These are phyloP conservation scores for Selenia dentaria DNA, from an alignment of 2,888 invertebrate species.

Conservation along the genomic window DNA sequence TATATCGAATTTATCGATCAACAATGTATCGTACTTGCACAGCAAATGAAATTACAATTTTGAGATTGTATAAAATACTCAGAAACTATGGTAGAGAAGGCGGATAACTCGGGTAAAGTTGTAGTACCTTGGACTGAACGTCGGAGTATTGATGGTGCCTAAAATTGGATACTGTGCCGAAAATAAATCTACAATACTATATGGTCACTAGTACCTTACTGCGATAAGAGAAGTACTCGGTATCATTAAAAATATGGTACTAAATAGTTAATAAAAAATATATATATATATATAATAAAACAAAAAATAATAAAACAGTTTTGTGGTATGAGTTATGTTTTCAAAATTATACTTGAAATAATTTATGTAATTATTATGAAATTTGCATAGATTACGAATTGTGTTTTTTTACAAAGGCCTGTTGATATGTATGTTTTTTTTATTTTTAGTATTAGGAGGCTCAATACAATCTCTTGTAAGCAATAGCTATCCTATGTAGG, in stretches of 20 bases:
- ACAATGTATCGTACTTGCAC: no score
- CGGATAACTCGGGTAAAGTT: background rate
- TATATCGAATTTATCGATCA: no score
- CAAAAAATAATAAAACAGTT: no score
- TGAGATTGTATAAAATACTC: constrained; percentile 15
- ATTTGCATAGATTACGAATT: no score
- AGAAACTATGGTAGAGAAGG: constrained; percentile 3
- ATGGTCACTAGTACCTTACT: background rate
- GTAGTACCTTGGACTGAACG: no score
- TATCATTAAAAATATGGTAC: no score
- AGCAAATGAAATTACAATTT: constrained; percentile 32
- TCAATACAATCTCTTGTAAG: background rate
- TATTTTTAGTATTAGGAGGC: background rate
- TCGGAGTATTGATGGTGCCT: constrained; percentile 17
- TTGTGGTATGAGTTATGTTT: no score
- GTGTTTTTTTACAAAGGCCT: no score
- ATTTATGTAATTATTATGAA: no score
- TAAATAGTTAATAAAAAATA: no score
- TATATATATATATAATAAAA: no score
- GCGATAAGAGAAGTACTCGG: background rate
- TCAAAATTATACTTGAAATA: no score
- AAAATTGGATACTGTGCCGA: constrained; percentile 1
- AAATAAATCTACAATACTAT: background rate
- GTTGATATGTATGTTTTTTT: background rate
- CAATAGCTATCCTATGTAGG: background rate